Percentiles rank a stretch among this genome's conserved stretches.
Conservation (phyloP, 2,888 invertebrate genomes). For the Drosophila melanosoma region DNA sequence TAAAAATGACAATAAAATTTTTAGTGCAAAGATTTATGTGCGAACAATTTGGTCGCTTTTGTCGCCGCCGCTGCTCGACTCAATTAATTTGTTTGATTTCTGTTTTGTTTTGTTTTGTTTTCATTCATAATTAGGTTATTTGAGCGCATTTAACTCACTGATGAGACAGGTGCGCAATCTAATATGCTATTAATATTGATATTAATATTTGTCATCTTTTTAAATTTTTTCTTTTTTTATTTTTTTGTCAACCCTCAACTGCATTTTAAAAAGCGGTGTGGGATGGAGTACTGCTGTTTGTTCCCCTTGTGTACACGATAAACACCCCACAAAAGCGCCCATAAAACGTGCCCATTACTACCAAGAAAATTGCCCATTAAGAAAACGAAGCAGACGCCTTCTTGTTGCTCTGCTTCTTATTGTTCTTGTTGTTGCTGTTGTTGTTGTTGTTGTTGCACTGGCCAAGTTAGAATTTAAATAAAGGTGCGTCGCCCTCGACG, state of each 20-base stretch:
- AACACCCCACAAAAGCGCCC: slow-evolving; percentile 83
- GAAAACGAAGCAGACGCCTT: slow-evolving; percentile 69
- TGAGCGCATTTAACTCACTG: slow-evolving; percentile 6
- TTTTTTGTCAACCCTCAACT: slow-evolving; percentile 47
- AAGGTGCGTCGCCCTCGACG: slow-evolving; percentile 75
- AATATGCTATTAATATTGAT: slow-evolving; percentile 62
- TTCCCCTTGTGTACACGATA: slow-evolving; percentile 68
- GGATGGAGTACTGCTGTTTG: background rate
- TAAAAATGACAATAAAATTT: slow-evolving; percentile 81
- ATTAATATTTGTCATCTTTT: slow-evolving; percentile 28
- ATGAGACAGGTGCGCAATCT: slow-evolving; percentile 60
- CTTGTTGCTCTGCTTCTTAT: slow-evolving; percentile 26
- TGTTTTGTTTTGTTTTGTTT: slow-evolving; percentile 23
- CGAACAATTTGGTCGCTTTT: slow-evolving; percentile 74
- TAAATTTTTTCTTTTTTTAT: background rate
- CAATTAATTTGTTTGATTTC: slow-evolving; percentile 56
- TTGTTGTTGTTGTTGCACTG: slow-evolving; percentile 45
- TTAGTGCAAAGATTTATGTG: slow-evolving; percentile 83
- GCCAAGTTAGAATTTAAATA: slow-evolving; percentile 78
- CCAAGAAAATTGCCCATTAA: slow-evolving; percentile 83
- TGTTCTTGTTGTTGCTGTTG: slow-evolving; percentile 16
- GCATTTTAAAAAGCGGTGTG: slow-evolving; percentile 26
- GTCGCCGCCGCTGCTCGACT: slow-evolving; percentile 15
- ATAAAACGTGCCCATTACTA: slow-evolving; percentile 83
- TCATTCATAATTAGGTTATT: slow-evolving; percentile 12